Percentiles rank a stretch among this genome's conserved stretches.
These are phyloP conservation scores for Nasonia longicornis DNA, from an alignment of 1,140 invertebrate species.

Conservation along the genomic window DNA sequence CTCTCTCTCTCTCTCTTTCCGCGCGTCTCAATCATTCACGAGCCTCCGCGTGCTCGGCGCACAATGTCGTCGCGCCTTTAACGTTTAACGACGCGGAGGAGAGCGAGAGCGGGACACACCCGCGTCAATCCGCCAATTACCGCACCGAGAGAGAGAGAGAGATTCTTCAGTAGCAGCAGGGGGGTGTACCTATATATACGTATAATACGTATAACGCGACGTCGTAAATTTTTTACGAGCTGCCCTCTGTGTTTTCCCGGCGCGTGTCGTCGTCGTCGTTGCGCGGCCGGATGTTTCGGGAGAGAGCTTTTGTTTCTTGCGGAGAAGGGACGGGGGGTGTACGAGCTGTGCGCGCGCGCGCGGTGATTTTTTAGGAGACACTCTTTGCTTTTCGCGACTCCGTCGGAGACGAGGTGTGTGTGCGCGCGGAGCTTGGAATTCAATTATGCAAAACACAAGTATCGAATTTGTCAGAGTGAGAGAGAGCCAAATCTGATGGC, in stretches of 20 bases:
- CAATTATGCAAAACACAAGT: not conserved
- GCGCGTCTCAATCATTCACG: constrained; percentile 34
- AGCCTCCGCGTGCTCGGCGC: not conserved
- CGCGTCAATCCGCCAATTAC: constrained; percentile 36
- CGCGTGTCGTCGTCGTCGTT: too few species aligned
- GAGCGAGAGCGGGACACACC: not conserved
- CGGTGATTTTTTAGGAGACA: not conserved
- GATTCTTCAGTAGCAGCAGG: not conserved
- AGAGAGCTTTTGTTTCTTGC: not conserved
- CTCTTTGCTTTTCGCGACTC: not conserved
- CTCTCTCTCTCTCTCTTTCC: not conserved
- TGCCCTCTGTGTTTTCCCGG: not conserved
- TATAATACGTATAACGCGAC: not conserved
- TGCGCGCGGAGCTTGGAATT: not conserved
- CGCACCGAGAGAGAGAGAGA: not conserved
- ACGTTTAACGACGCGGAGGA: constrained; percentile 30
- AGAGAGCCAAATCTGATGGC: not conserved
- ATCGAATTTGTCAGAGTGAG: not conserved
- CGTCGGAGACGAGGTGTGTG: too few species aligned
- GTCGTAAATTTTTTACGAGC: not conserved
- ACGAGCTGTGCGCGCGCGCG: too few species aligned
- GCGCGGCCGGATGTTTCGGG: not conserved
- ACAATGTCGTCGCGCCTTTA: constrained; percentile 38
- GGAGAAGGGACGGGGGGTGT: too few species aligned
- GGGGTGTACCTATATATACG: not conserved